A percentile compares a stretch with the other conserved stretches of the same genome.
Conservation (phyloP, 2,113 vertebrate species). For the Sterna hirundo region DNA sequence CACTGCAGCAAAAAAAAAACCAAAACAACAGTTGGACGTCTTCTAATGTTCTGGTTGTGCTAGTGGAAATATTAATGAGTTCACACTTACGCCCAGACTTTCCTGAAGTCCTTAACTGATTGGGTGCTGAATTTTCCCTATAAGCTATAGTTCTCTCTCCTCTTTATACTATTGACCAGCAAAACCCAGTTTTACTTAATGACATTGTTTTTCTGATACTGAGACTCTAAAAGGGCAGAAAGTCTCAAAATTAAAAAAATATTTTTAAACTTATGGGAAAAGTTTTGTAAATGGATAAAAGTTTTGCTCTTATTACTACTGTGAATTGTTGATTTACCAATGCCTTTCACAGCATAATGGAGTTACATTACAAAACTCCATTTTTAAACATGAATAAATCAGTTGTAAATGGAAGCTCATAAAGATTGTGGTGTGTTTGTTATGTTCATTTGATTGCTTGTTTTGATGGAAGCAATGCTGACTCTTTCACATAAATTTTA, state of each 20-base stretch:
- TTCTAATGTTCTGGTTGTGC: neutral
- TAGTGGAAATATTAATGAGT: neutral
- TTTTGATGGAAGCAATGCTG: conserved; percentile 4
- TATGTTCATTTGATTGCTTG: neutral
- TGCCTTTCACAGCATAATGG: neutral
- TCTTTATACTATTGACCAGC: neutral
- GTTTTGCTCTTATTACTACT: neutral
- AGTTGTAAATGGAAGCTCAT: conserved; percentile 16
- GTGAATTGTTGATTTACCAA: neutral
- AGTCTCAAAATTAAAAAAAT: neutral
- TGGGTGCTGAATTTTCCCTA: neutral
- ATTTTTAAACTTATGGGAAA: neutral
- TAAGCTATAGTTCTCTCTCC: neutral
- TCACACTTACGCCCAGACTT: neutral
- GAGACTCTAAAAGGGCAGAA: neutral
- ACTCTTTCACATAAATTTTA: conserved; percentile 15
- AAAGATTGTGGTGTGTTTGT: neutral
- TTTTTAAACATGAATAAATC: conserved; percentile 41
- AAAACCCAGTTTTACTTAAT: neutral
- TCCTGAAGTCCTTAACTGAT: neutral
- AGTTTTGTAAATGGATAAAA: neutral
- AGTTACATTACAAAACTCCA: neutral
- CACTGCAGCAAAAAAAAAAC: neutral
- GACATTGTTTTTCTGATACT: neutral
- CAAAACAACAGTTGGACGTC: neutral